A percentile compares a stretch with the other conserved stretches of the same genome.
phyloP scores from a whole-genome alignment of 2,888 invertebrate species.

The Agonopterix arenella region DNA sequence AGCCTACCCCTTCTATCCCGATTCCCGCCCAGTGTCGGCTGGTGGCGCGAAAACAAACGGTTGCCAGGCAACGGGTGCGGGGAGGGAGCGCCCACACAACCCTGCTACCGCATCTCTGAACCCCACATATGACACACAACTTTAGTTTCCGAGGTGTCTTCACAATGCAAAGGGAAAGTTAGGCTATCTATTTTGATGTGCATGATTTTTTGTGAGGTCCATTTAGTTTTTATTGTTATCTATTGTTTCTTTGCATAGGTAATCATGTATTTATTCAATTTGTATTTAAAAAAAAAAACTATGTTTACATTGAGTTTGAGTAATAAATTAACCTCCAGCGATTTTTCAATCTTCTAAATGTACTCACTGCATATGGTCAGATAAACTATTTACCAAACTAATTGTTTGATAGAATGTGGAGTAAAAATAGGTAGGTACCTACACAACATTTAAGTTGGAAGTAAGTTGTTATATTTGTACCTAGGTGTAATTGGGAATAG shows the following conservation, averaged over 20 bases:
- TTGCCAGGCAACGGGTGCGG: constrained; percentile 62
- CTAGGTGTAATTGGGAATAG: constrained; percentile 65
- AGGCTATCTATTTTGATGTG: background rate
- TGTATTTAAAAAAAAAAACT: no score
- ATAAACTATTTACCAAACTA: no score
- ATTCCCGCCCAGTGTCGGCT: constrained; percentile 64
- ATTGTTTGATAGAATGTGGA: no score
- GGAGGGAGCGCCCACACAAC: constrained; percentile 37
- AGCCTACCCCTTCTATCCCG: constrained; percentile 74
- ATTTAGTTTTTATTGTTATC: no score
- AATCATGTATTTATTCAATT: no score
- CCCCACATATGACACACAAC: constrained; percentile 57
- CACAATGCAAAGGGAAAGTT: constrained; percentile 17
- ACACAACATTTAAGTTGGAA: background rate
- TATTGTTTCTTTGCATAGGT: no score
- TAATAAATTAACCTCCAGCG: no score
- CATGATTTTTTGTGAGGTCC: background rate
- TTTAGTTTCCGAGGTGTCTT: constrained; percentile 18
- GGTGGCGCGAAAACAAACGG: constrained; percentile 72
- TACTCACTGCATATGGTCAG: no score
- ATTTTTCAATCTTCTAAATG: no score
- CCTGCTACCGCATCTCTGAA: constrained; percentile 43
- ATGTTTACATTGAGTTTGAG: no score
- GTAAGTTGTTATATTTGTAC: constrained; percentile 46
- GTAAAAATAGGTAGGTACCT: no score